Percentiles rank a stretch among this genome's conserved stretches.
Conservation (phyloP, 2,888 invertebrate species). For the Cephus rjabovi region DNA sequence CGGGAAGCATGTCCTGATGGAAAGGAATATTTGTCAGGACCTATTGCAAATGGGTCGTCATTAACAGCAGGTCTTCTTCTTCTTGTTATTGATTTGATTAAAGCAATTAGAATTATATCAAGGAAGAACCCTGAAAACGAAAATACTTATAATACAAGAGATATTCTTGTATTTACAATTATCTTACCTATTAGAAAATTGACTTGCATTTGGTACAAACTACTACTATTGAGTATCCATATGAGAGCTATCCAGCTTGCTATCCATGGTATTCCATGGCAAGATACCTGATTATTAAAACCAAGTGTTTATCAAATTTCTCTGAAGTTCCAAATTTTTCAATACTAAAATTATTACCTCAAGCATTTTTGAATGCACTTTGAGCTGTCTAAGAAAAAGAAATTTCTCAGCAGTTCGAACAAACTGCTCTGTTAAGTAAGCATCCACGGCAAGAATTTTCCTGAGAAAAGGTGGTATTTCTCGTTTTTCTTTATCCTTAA, state of each 20-base stretch:
- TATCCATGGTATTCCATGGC: constrained; percentile 91
- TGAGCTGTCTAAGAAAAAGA: constrained; percentile 55
- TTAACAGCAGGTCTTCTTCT: constrained; percentile 80
- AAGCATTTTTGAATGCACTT: constrained; percentile 68
- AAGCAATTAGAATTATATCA: constrained; percentile 82
- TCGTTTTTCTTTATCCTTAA: constrained; percentile 40
- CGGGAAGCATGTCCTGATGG: constrained; percentile 96
- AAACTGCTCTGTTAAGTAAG: constrained; percentile 59
- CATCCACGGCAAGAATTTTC: constrained; percentile 59
- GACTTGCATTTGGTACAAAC: constrained; percentile 83
- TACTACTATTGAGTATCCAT: constrained; percentile 78
- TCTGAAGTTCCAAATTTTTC: not conserved
- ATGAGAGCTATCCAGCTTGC: constrained; percentile 81
- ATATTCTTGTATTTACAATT: constrained; percentile 8
- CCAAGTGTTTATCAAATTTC: constrained; percentile 4
- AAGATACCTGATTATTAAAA: constrained; percentile 75
- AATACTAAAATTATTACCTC: constrained; percentile 61
- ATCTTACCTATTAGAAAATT: constrained; percentile 85
- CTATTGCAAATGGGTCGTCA: constrained; percentile 76
- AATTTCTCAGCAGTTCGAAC: constrained; percentile 55
- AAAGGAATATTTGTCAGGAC: constrained; percentile 92
- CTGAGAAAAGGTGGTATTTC: constrained; percentile 50
- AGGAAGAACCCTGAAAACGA: constrained; percentile 77
- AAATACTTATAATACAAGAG: constrained; percentile 5
- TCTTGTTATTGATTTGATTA: constrained; percentile 82